Percentiles rank a stretch among this genome's conserved stretches.
These are phyloP conservation scores for Exephanes ischioxanthus DNA, from an alignment of 2,888 invertebrate species.

Conservation along the genomic window DNA sequence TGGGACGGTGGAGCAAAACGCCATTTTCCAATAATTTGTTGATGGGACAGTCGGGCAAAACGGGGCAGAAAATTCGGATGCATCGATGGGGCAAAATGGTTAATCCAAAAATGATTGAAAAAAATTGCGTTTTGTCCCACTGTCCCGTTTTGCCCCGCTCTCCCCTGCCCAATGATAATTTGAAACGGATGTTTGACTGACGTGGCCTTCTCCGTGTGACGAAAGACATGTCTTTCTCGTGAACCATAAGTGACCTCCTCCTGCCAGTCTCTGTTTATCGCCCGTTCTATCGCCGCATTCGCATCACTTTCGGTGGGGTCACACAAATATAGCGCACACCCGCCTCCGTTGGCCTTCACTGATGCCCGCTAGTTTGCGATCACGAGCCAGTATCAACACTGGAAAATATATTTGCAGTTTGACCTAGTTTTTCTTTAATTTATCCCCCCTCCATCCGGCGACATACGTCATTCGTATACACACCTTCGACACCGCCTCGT, in stretches of 20 bases:
- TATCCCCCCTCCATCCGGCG: conserved; percentile 49
- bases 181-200: too few relatives aligned
- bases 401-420: conserved; percentile 68
- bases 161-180: too few relatives aligned
- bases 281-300: conserved; percentile 11
- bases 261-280: background rate
- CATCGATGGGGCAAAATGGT: too few relatives aligned
- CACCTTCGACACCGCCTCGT: conserved; percentile 19
- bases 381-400: conserved; percentile 51
- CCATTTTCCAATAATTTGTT: too few relatives aligned
- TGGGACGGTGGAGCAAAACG: too few relatives aligned
- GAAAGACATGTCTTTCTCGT: background rate
- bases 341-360: conserved; percentile 11
- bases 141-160: too few relatives aligned
- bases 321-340: conserved; percentile 10
- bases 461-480: conserved; percentile 54
- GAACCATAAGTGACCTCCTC: background rate
- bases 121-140: too few relatives aligned
- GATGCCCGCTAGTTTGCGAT: conserved; percentile 34
- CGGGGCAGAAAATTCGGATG: too few relatives aligned
- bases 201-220: too few relatives aligned
- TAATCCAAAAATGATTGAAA: too few relatives aligned
- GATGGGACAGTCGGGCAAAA: too few relatives aligned
- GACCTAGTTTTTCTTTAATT: conserved; percentile 74
- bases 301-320: conserved; percentile 7